These are phyloP conservation scores for Aphis gossypii DNA, from an alignment of 1,140 invertebrate genomes.

Conservation along the genomic window DNA sequence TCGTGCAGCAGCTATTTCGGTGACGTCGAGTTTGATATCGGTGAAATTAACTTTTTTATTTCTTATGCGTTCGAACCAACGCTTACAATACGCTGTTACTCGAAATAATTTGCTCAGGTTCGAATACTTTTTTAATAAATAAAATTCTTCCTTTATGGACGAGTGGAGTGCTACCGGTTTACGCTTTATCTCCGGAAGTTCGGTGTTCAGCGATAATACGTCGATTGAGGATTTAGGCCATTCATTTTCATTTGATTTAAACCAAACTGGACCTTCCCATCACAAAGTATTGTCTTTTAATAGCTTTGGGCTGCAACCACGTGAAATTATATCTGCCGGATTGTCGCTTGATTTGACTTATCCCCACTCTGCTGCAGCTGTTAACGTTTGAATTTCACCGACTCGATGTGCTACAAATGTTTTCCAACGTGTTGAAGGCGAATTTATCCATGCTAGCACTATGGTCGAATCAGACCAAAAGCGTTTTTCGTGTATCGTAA, in stretches of 20 bases:
- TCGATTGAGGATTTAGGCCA: too few species aligned
- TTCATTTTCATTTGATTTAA: not conserved
- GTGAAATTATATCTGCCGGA: slow-evolving; percentile 6
- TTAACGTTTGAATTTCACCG: slow-evolving; percentile 62
- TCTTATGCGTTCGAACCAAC: not conserved
- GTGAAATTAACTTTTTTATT: not conserved
- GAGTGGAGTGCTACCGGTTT: not conserved
- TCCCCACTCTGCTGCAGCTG: slow-evolving; percentile 59
- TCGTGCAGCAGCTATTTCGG: not conserved
- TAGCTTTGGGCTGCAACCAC: slow-evolving; percentile 59
- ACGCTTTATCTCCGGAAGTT: not conserved
- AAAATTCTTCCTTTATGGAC: not conserved
- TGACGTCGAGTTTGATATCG: not conserved
- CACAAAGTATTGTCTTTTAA: slow-evolving; percentile 45
- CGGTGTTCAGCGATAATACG: too few species aligned
- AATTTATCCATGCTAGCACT: slow-evolving; percentile 51
- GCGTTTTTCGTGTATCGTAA: slow-evolving; percentile 49
- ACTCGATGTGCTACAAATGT: slow-evolving; percentile 56
- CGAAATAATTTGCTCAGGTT: not conserved
- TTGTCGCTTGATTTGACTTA: slow-evolving; percentile 63
- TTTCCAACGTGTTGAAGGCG: slow-evolving; percentile 30
- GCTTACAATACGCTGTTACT: not conserved
- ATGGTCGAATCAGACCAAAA: slow-evolving; percentile 57
- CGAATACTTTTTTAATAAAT: not conserved
- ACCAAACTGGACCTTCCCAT: slow-evolving; percentile 51